phyloP scores from a whole-genome alignment of 2,888 invertebrate genomes.

The Omphaloscelis lunosa region DNA sequence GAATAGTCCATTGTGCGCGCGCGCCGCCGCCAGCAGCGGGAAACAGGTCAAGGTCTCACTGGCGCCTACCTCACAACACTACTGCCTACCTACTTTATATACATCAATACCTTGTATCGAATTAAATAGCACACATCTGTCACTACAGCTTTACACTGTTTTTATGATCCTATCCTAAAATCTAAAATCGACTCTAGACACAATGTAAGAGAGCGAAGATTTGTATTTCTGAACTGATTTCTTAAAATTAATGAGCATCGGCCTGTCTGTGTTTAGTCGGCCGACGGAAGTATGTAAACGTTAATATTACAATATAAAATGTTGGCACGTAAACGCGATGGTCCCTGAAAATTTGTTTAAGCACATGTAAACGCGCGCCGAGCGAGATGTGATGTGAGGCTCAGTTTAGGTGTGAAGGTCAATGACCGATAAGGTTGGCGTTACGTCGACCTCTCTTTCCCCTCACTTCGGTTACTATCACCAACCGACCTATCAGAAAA shows the following conservation, averaged over 20 bases:
- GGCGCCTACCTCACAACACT: conserved; percentile 81
- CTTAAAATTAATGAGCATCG: conserved; percentile 58
- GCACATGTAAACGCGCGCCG: conserved; percentile 76
- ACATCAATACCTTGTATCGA: conserved; percentile 48
- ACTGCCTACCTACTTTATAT: conserved; percentile 69
- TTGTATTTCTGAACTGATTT: conserved; percentile 44
- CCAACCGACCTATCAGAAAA: conserved; percentile 77
- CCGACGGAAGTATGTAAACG: conserved; percentile 60
- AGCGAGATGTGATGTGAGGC: conserved; percentile 88
- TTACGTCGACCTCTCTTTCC: conserved; percentile 81
- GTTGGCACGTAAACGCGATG: conserved; percentile 67
- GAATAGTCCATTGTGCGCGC: conserved; percentile 84
- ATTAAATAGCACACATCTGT: conserved; percentile 57
- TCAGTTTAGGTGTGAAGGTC: conserved; percentile 89
- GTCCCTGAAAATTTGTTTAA: conserved; percentile 78
- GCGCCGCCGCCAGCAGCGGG: conserved; percentile 70
- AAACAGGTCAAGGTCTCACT: conserved; percentile 86
- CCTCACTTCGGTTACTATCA: conserved; percentile 77
- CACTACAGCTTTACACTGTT: conserved; percentile 37
- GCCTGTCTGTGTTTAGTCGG: conserved; percentile 56
- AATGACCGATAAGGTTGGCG: conserved; percentile 89
- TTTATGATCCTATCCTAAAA: conserved; percentile 16
- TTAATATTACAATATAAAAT: conserved; percentile 67
- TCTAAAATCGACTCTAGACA: conserved; percentile 30
- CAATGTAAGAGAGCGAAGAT: conserved; percentile 34